phyloP scores from a whole-genome alignment of 2,797 vertebrate genomes.

The Argyrosomus regius region DNA sequence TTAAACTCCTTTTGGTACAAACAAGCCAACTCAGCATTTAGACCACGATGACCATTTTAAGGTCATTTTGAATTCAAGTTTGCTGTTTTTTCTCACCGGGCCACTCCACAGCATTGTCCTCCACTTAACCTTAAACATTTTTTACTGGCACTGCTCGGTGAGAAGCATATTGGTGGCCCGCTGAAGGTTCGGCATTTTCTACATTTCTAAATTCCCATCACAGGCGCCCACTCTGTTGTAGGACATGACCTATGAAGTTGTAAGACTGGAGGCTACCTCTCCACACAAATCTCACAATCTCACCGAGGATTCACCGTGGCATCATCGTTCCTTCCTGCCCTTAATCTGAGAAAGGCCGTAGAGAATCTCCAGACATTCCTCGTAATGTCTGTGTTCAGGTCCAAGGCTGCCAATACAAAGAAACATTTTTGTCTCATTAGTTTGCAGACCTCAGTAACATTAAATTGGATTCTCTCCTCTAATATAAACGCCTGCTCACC shows the following conservation, averaged over 20 bases:
- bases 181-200: conserved; percentile 6
- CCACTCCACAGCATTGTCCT: conserved; percentile 19
- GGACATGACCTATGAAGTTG: neutral
- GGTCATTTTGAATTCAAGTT: conserved; percentile 18
- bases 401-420: neutral
- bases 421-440: conserved; percentile 1
- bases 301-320: neutral
- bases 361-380: conserved; percentile 3
- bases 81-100: conserved; percentile 1
- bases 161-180: conserved; percentile 2
- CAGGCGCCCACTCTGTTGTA: neutral
- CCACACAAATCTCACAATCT: neutral
- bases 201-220: conserved; percentile 14
- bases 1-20: conserved; percentile 39
- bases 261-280: neutral
- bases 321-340: neutral
- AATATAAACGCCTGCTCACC: conserved; percentile 1
- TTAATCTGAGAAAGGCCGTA: neutral
- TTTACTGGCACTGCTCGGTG: conserved; percentile 8
- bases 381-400: neutral
- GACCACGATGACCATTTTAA: conserved; percentile 16
- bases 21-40: conserved; percentile 57
- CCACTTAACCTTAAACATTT: conserved; percentile 19
- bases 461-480: conserved; percentile 1
- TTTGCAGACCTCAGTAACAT: neutral